Percentiles rank a stretch among this genome's conserved stretches.
Conservation (phyloP, 2,888 invertebrate genomes). For the Rapana venosa region DNA sequence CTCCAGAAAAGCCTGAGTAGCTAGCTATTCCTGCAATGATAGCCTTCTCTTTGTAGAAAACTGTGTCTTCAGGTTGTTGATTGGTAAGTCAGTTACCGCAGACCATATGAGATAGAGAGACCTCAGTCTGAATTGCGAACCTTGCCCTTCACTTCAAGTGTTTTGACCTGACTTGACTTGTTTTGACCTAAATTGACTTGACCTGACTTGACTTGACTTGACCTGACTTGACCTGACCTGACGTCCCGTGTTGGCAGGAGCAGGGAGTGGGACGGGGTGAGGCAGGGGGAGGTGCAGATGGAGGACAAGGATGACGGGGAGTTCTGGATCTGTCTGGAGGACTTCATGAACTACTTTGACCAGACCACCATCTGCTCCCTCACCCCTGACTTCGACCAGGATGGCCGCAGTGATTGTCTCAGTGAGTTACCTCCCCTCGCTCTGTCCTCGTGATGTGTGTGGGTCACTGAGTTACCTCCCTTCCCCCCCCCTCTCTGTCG, state of each 20-base stretch:
- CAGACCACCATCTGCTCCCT: conserved; percentile 86
- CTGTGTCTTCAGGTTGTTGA: too few species aligned
- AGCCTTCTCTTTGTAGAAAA: too few species aligned
- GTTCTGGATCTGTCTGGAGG: conserved; percentile 87
- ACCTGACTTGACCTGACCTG: not conserved
- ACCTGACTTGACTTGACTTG: not conserved
- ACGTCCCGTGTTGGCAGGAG: conserved; percentile 76
- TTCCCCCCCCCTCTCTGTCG: not conserved
- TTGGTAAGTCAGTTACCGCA: too few species aligned
- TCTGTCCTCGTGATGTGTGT: not conserved
- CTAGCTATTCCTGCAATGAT: too few species aligned
- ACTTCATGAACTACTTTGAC: conserved; percentile 84
- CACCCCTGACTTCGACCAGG: conserved; percentile 87
- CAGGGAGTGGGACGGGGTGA: conserved; percentile 85
- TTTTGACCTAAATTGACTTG: not conserved
- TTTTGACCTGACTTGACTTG: not conserved
- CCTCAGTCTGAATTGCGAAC: too few species aligned
- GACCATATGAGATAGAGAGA: too few species aligned
- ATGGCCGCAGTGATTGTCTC: conserved; percentile 84
- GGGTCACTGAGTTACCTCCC: not conserved
- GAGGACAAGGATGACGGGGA: conserved; percentile 85
- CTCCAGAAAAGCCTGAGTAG: too few species aligned
- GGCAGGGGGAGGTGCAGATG: conserved; percentile 83
- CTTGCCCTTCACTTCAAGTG: too few species aligned
- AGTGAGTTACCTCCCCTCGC: conserved; percentile 75